Conservation (phyloP, 2,888 invertebrate genomes). For the Drosophila seclusa region DNA sequence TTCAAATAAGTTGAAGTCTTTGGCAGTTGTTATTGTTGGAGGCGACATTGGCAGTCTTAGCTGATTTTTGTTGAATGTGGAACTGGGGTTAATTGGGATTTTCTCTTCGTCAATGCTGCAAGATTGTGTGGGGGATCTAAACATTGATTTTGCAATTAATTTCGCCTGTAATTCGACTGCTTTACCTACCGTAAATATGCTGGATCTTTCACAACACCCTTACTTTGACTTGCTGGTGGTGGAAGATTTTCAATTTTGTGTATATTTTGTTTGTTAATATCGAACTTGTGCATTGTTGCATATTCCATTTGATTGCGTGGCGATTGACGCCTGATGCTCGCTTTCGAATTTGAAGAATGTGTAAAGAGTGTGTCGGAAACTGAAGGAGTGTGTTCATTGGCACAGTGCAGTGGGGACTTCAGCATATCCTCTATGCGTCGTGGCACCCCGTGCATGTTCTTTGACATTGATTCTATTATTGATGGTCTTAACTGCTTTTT, state of each 20-base stretch:
- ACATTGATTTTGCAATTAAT: background rate
- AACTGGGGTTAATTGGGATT: background rate
- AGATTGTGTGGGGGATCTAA: background rate
- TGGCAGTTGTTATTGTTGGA: background rate
- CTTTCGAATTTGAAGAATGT: background rate
- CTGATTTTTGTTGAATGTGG: background rate
- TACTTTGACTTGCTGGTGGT: background rate
- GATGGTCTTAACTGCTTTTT: background rate
- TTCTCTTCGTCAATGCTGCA: background rate
- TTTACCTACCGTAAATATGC: background rate
- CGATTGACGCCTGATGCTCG: background rate
- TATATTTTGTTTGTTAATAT: slow-evolving; percentile 6
- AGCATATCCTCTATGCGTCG: background rate
- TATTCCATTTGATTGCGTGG: background rate
- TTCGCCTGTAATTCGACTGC: background rate
- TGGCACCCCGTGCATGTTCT: background rate
- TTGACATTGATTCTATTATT: background rate
- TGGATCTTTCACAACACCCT: background rate
- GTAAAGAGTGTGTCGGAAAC: background rate
- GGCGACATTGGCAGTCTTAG: background rate
- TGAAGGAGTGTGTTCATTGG: background rate
- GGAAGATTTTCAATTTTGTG: background rate
- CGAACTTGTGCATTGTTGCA: background rate
- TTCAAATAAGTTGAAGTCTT: background rate
- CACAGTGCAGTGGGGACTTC: slow-evolving; percentile 3